Percentiles rank a stretch among this genome's conserved stretches.
Evolutionary conservation across 1,140 invertebrate genomes (phyloP).

Genomic region (Thalassaphorura encarpata): DNA sequence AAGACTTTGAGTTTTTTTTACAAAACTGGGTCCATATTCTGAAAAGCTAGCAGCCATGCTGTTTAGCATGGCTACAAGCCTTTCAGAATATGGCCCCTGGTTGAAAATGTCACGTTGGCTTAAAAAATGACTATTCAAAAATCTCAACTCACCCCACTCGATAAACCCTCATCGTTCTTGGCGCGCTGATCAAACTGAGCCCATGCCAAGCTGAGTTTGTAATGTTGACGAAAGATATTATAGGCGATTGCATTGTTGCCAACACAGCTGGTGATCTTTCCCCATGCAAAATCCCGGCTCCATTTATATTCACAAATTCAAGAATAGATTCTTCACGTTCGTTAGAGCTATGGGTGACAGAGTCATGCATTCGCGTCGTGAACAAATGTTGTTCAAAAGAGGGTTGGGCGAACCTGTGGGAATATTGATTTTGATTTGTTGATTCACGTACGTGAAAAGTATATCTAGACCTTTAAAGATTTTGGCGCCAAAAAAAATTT

Average conservation of each 20-base stretch:
- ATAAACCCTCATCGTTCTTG: slow-evolving; percentile 55
- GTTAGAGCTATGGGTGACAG: slow-evolving; percentile 59
- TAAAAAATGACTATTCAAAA: no score
- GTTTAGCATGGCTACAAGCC: no score
- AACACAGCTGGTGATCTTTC: slow-evolving; percentile 88
- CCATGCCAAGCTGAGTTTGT: slow-evolving; percentile 78
- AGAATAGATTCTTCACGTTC: slow-evolving; percentile 58
- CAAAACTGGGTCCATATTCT: not conserved
- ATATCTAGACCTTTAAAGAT: no score
- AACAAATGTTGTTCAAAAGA: slow-evolving; percentile 80
- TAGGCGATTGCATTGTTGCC: slow-evolving; percentile 72
- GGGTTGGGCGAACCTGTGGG: slow-evolving; percentile 65
- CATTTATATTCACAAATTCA: slow-evolving; percentile 73
- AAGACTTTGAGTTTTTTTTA: no score
- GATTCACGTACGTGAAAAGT: no score
- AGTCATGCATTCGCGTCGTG: slow-evolving; percentile 68
- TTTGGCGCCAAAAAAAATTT: slow-evolving; percentile 2
- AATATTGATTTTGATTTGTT: not conserved
- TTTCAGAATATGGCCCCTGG: no score
- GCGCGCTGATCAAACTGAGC: slow-evolving; percentile 80
- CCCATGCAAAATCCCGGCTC: slow-evolving; percentile 93
- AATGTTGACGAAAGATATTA: slow-evolving; percentile 71
- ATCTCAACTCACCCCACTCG: slow-evolving; percentile 41
- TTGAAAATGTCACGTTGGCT: no score
- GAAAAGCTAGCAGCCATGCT: no score